Conservation (phyloP, 2,888 invertebrate species). For the Scaptomyza reducta region DNA sequence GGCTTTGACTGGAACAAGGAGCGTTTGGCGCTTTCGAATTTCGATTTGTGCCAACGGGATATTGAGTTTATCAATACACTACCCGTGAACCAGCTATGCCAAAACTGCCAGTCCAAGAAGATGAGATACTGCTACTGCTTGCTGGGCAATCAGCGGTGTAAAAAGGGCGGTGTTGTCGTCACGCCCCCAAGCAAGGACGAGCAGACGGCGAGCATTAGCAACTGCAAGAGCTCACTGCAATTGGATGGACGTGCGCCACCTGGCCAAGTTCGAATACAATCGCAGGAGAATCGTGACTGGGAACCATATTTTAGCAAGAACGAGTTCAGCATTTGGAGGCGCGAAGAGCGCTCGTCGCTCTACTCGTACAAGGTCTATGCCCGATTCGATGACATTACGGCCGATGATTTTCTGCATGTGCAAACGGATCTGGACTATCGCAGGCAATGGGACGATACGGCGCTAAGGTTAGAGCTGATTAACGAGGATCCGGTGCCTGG, state of each 20-base stretch:
- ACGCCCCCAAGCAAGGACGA: constrained; percentile 21
- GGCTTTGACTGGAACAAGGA: constrained; percentile 87
- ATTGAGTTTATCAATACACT: constrained; percentile 86
- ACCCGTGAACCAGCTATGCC: constrained; percentile 85
- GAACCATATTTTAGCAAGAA: constrained; percentile 91
- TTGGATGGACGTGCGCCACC: constrained; percentile 36
- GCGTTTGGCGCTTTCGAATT: constrained; percentile 86
- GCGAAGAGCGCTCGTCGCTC: constrained; percentile 88
- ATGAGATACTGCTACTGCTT: constrained; percentile 80
- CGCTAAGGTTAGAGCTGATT: constrained; percentile 89
- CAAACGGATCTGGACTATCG: constrained; percentile 93
- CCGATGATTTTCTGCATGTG: constrained; percentile 91
- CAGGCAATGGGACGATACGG: constrained; percentile 91
- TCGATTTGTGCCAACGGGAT: constrained; percentile 86
- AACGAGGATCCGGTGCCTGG: constrained; percentile 87
- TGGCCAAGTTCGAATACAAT: constrained; percentile 60
- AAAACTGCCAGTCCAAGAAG: constrained; percentile 72
- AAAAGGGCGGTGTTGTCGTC: constrained; percentile 43
- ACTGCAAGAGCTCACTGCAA: constrained; percentile 80
- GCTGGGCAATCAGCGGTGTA: constrained; percentile 73
- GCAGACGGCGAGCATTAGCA: constrained; percentile 83
- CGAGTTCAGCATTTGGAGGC: constrained; percentile 92
- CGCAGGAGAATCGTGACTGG: constrained; percentile 83
- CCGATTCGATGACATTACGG: constrained; percentile 90
- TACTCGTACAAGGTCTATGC: constrained; percentile 95